Evolutionary conservation across 2,113 vertebrate species (phyloP), one percentile per base, ranked within the genome.

Genomic region (Copsychus sechellarum): DNA sequence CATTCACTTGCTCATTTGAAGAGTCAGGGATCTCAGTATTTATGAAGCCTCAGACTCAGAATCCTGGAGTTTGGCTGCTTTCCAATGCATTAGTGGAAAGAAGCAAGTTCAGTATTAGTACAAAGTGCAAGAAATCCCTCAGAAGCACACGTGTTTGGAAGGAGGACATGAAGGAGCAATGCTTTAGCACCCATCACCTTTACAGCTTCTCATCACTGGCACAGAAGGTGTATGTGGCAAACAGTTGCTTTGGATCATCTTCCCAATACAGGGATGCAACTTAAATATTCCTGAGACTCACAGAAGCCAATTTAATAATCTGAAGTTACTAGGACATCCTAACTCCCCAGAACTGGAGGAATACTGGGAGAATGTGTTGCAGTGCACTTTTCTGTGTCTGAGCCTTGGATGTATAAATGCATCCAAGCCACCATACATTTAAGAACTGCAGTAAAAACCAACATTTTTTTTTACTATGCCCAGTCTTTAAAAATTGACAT

Each of bases 401-500:
- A 79, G 43, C 21, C 70, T 82, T 23, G 36, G 31, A 67, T 17
- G 34, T 25, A 77, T 14, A 69, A 53, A 83, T 0, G 0, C 24
- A 80, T 90, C 58, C n/a, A 19, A 87, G 64, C 54, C 66, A 95
- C 28, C 38, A 14, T 7, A 48, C 17, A 34, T 86, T 70, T 81
- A 73, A 88, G 74, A 88, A 83, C 64, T 15, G 38, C 67, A 86
- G 19, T 57, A 65, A 82, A 95, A 88, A 23, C 2, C 57, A 84
- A 45, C 8, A n/a, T 62, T 69, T 31, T 40, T 40, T 89, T 97
- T 92, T 26, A 47, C 40, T 72, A 79, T 93, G 72, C 88, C 82
- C 77, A 79, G 60, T 81, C 70, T 76, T 97, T 95, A 76, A 92
- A 96, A 96, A 93, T 50, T 96, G 82, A 90, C 90, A 96, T 96